A percentile compares a stretch with the other conserved stretches of the same genome.
phyloP scores from a whole-genome alignment of 1,140 invertebrate species.

The Caenorhabditis elegans region DNA sequence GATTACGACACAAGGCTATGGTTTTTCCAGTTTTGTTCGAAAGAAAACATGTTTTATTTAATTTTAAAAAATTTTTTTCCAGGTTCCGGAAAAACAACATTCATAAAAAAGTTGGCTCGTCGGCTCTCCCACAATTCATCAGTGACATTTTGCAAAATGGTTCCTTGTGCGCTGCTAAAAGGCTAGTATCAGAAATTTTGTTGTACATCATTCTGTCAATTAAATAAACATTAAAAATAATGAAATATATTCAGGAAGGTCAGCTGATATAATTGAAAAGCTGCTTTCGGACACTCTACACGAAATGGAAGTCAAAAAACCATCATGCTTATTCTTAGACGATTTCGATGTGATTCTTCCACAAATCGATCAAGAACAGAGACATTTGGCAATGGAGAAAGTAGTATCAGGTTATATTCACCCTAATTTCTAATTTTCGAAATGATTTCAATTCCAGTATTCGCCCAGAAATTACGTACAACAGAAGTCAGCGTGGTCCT shows the following conservation, averaged over 20 bases:
- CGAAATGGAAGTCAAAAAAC: conserved; percentile 39
- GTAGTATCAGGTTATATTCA: conserved; percentile 47
- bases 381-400: conserved; percentile 51
- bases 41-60: no score
- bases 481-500: not conserved
- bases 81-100: conserved; percentile 42
- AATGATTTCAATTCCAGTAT: not conserved
- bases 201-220: no score
- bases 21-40: no score
- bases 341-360: conserved; percentile 53
- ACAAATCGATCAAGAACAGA: conserved; percentile 53
- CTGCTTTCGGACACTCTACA: conserved; percentile 16
- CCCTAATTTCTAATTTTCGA: not conserved
- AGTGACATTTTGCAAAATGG: conserved; percentile 25
- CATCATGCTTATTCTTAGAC: conserved; percentile 51
- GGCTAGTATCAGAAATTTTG: not conserved
- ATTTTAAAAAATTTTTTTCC: not conserved
- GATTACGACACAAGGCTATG: no score
- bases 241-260: conserved; percentile 43
- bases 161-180: not conserved
- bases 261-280: conserved; percentile 49
- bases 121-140: not conserved
- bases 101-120: conserved; percentile 25
- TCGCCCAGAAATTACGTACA: not conserved
- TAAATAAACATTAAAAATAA: not conserved